Evolutionary conservation across 2,888 invertebrate genomes (phyloP).

Genomic region (Thelaira solivaga): DNA sequence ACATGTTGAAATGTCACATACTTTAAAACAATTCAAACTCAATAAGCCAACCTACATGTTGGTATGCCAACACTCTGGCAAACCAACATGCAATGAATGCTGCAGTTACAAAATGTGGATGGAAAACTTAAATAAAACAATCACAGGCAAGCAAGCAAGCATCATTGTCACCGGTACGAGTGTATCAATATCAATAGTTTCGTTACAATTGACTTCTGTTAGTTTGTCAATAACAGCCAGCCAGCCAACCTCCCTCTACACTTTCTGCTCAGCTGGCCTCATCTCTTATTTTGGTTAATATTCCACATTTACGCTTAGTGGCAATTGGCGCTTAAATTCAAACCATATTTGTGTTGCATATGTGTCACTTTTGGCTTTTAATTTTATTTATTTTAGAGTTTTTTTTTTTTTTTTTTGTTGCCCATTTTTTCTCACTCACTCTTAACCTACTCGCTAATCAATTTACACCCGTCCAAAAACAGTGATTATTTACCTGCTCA

Average conservation of each 20-base stretch:
- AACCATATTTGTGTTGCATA: constrained; percentile 56
- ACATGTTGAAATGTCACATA: constrained; percentile 62
- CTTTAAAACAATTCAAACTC: constrained; percentile 57
- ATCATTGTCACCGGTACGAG: constrained; percentile 34
- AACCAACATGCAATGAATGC: constrained; percentile 2
- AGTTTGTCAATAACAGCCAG: constrained; percentile 2
- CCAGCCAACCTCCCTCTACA: background rate
- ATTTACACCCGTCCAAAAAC: constrained; percentile 59
- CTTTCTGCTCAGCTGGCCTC: background rate
- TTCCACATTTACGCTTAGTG: constrained; percentile 47
- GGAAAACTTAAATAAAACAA: constrained; percentile 12
- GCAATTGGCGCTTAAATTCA: constrained; percentile 58
- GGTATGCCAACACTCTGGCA: constrained; percentile 44
- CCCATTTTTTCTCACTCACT: too few species aligned
- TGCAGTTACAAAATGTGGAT: constrained; percentile 12
- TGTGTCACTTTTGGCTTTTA: constrained; percentile 49
- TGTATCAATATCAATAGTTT: constrained; percentile 50
- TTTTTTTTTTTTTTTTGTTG: constrained; percentile 22
- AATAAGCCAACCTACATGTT: constrained; percentile 60
- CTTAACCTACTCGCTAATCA: constrained; percentile 52
- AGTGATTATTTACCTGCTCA: constrained; percentile 32
- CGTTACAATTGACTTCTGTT: constrained; percentile 16
- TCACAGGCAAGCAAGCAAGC: background rate
- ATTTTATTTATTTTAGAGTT: constrained; percentile 7
- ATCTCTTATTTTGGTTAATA: constrained; percentile 55